Conservation (phyloP, 2,888 invertebrate genomes). For the Synergus gifuensis region DNA sequence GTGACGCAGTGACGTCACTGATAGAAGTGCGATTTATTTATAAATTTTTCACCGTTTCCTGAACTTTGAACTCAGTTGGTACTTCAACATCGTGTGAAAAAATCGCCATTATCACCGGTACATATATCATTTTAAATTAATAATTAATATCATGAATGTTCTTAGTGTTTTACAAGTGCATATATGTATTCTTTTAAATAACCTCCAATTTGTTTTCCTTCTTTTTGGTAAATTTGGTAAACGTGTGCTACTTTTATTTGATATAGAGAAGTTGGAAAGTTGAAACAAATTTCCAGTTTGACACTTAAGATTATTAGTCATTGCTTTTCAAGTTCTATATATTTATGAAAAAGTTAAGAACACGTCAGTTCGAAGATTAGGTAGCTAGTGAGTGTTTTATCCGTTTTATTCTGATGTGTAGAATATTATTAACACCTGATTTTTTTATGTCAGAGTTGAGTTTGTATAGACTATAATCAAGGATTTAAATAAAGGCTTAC, state of each 20-base stretch:
- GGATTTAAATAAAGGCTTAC: background rate
- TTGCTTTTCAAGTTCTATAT: background rate
- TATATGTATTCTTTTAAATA: background rate
- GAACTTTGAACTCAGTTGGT: constrained; percentile 52
- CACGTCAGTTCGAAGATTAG: background rate
- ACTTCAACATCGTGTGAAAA: constrained; percentile 1
- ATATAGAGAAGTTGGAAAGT: background rate
- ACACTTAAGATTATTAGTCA: background rate
- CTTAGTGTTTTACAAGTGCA: background rate
- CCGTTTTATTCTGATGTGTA: background rate
- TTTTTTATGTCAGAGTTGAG: background rate
- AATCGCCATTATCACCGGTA: background rate
- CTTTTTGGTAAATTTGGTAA: background rate
- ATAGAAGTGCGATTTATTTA: constrained; percentile 52
- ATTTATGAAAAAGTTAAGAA: background rate
- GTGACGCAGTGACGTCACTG: constrained; percentile 48
- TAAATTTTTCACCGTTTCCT: constrained; percentile 52
- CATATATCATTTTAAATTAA: background rate
- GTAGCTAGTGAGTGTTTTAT: background rate
- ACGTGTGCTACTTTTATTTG: constrained; percentile 1
- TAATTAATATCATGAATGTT: background rate
- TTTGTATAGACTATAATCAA: background rate
- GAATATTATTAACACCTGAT: background rate
- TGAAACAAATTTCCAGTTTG: background rate
- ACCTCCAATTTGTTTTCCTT: background rate